These are phyloP conservation scores for Rhorus exstirpatorius DNA, from an alignment of 2,888 invertebrate genomes.

Conservation along the genomic window DNA sequence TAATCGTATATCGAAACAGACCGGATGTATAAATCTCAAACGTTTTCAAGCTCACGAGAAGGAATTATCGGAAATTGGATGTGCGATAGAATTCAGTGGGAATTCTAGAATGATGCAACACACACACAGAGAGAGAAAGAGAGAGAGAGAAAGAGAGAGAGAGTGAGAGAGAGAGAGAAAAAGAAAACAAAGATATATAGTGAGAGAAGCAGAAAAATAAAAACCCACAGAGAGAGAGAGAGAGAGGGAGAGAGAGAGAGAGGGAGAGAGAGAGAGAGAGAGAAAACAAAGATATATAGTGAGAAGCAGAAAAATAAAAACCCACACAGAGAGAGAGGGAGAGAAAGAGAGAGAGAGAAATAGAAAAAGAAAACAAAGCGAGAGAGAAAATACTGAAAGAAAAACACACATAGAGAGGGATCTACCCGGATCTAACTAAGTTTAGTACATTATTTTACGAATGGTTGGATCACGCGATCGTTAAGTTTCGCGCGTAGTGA, in stretches of 20 bases:
- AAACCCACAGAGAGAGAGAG: not conserved
- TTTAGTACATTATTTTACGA: conserved; percentile 58
- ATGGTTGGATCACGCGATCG: conserved; percentile 62
- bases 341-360: too few species aligned
- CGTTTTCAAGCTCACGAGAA: conserved; percentile 19
- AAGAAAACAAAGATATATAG: not conserved
- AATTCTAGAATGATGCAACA: conserved; percentile 17
- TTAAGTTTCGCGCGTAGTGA: conserved; percentile 56
- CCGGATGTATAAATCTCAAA: conserved; percentile 42
- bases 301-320: not conserved
- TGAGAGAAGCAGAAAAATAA: not conserved
- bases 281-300: not conserved
- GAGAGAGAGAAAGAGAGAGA: not conserved
- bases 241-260: not conserved
- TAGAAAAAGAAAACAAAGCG: not conserved
- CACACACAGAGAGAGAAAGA: not conserved
- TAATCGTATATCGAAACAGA: conserved; percentile 10
- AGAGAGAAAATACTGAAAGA: not conserved
- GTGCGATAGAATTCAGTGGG: not conserved
- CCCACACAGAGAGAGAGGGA: too few species aligned
- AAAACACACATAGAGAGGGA: not conserved
- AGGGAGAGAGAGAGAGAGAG: not conserved
- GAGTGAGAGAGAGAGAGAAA: not conserved
- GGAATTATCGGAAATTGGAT: conserved; percentile 22
- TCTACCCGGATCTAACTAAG: too few species aligned